phyloP scores from a whole-genome alignment of 2,797 vertebrate species.

The Cryptoblepharus egeriae region DNA sequence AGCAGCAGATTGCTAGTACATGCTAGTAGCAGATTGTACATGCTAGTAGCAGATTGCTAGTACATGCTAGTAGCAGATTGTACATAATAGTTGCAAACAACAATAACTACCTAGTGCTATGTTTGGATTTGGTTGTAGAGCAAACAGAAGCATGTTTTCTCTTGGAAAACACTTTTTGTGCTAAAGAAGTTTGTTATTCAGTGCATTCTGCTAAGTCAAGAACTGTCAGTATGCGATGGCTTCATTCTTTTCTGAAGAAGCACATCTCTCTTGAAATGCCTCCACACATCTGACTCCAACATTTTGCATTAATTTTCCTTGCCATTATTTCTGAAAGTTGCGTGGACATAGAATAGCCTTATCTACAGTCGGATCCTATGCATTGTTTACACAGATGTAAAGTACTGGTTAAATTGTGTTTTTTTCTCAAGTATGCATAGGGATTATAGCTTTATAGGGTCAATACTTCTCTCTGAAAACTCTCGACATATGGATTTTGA shows the following conservation, averaged over 20 bases:
- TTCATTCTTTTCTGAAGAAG: constrained; percentile 3
- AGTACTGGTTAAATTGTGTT: too few species aligned
- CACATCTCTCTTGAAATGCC: background rate
- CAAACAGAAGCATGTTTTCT: background rate
- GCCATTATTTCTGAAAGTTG: background rate
- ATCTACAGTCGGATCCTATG: background rate
- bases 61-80: too few species aligned
- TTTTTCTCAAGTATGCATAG: too few species aligned
- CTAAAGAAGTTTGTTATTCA: background rate
- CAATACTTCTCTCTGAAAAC: constrained; percentile 12
- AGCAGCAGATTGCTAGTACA: too few species aligned
- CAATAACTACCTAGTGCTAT: background rate
- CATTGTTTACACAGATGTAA: too few species aligned
- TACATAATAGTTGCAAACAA: background rate
- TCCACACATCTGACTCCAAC: background rate
- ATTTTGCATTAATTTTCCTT: constrained; percentile 27
- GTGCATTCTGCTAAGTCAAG: constrained; percentile 6
- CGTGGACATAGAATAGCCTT: background rate
- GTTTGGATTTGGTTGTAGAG: constrained; percentile 14
- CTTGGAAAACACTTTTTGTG: background rate
- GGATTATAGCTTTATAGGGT: background rate
- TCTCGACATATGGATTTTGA: background rate
- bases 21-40: too few species aligned
- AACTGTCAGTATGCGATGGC: background rate
- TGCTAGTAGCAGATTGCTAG: background rate